A percentile compares a stretch with the other conserved stretches of the same genome.
These are phyloP conservation scores for Channallabes apus DNA, from an alignment of 2,797 vertebrate genomes.

Conservation along the genomic window DNA sequence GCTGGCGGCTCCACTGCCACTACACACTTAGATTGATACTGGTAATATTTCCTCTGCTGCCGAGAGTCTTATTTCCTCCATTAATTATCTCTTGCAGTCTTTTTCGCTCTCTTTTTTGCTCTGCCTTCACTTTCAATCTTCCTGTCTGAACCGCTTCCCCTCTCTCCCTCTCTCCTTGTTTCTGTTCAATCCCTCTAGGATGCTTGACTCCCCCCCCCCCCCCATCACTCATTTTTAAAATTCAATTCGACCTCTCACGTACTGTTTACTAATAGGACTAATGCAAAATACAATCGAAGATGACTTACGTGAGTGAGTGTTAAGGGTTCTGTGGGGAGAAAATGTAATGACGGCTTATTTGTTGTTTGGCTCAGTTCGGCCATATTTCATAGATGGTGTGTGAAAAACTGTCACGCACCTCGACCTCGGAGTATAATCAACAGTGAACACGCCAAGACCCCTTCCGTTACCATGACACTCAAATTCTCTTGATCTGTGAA, in stretches of 20 bases:
- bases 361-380: not conserved
- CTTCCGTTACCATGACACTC: not conserved
- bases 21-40: constrained; percentile 43
- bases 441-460: not conserved
- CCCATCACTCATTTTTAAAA: constrained; percentile 11
- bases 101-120: constrained; percentile 1
- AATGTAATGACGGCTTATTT: not conserved
- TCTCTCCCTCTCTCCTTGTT: not conserved
- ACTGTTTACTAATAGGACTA: constrained; percentile 21
- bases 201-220: not conserved
- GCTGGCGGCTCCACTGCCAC: constrained; percentile 30
- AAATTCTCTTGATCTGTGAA: not conserved
- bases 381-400: not conserved
- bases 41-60: constrained; percentile 43
- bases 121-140: constrained; percentile 12
- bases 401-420: not conserved
- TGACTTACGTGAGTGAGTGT: not conserved
- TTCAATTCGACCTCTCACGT: not conserved
- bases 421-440: not conserved
- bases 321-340: too few relatives aligned
- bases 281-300: not conserved
- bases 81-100: constrained; percentile 32
- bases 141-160: too few relatives aligned
- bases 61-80: constrained; percentile 30
- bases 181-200: constrained; percentile 10